Percentiles rank a stretch among this genome's conserved stretches.
phyloP scores from a whole-genome alignment of 1,140 invertebrate genomes.

The Dreissena polymorpha region DNA sequence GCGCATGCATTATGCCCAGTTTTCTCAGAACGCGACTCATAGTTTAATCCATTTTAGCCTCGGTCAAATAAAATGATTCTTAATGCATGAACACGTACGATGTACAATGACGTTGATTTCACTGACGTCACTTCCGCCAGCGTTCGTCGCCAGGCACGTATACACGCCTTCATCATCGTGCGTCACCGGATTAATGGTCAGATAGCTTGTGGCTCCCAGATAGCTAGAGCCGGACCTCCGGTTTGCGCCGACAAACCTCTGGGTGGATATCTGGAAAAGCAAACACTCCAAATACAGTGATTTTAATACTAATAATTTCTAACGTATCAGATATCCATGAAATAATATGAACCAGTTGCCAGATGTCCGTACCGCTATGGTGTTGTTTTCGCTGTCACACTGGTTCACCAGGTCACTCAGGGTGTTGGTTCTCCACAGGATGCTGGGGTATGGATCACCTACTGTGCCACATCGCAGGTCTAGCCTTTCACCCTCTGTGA shows the following conservation, averaged over 20 bases:
- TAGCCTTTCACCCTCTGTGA: background rate
- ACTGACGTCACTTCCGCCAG: background rate
- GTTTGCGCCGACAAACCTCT: background rate
- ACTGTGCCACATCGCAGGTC: background rate
- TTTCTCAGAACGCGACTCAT: too few species aligned
- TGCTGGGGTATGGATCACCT: background rate
- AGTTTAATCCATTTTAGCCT: too few species aligned
- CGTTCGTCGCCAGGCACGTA: background rate
- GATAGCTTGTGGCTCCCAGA: background rate
- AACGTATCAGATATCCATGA: too few species aligned
- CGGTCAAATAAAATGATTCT: too few species aligned
- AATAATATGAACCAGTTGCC: too few species aligned
- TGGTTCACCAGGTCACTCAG: background rate
- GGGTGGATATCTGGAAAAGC: background rate
- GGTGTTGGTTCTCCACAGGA: conserved; percentile 1
- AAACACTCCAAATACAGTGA: too few species aligned
- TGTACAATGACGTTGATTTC: background rate
- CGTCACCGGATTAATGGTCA: background rate
- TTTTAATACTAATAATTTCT: too few species aligned
- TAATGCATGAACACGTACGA: background rate
- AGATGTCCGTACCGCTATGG: background rate
- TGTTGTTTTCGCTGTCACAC: background rate
- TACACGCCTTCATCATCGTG: background rate
- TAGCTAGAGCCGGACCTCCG: background rate
- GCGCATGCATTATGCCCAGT: too few species aligned